Percentiles rank a stretch among this genome's conserved stretches.
Conservation (phyloP, 2,797 vertebrate species). For the Gila robusta region DNA sequence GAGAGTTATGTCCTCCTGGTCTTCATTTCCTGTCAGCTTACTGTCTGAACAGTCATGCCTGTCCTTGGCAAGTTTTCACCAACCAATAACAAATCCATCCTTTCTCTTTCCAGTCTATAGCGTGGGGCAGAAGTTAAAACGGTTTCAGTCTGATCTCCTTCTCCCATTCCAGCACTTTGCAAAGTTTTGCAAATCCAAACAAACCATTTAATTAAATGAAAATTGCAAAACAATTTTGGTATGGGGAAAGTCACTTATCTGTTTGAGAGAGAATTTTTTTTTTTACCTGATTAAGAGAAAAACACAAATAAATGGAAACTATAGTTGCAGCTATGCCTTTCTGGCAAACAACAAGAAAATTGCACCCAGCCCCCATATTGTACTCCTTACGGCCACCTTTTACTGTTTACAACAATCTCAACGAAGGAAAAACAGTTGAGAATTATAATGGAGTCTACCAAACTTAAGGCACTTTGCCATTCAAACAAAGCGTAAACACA, state of each 20-base stretch:
- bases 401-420: neutral
- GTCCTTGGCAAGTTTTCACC: conserved; percentile 48
- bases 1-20: conserved; percentile 34
- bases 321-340: neutral
- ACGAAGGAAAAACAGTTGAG: neutral
- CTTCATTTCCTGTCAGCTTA: conserved; percentile 48
- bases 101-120: conserved; percentile 12
- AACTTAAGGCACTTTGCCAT: neutral
- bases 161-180: neutral
- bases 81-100: conserved; percentile 21
- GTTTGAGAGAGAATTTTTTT: neutral
- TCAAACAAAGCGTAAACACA: conserved; percentile 10
- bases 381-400: neutral
- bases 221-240: neutral
- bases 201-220: neutral
- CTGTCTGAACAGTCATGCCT: conserved; percentile 50
- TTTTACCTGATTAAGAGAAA: neutral
- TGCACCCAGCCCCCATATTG: neutral
- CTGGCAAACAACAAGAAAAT: neutral
- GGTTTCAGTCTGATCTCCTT: neutral
- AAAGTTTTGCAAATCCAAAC: neutral
- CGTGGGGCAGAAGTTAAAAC: neutral
- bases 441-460: neutral
- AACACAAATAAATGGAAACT: conserved; percentile 1
- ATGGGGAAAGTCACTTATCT: neutral